Evolutionary conservation across 2,113 vertebrate species (phyloP).

Genomic region (Bungarus multicinctus): DNA sequence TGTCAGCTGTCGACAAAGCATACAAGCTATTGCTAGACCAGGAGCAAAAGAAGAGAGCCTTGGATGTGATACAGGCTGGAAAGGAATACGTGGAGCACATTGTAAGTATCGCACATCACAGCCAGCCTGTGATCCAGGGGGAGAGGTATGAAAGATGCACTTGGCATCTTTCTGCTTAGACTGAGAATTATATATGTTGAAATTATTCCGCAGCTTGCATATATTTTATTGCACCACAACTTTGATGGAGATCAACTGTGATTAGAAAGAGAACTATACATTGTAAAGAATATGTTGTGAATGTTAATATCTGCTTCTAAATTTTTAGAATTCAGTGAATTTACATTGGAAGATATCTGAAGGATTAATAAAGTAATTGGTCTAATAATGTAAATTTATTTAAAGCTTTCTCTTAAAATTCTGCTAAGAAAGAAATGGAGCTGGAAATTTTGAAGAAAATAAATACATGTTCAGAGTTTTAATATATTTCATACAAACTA

Average conservation of each 20-base stretch:
- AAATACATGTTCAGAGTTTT: not conserved
- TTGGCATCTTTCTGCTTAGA: not conserved
- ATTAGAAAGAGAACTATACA: not conserved
- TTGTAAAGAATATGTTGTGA: not conserved
- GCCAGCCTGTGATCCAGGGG: not conserved
- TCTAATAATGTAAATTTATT: not conserved
- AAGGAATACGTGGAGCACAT: slow-evolving; percentile 94
- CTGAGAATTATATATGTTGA: not conserved
- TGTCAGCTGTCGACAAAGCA: slow-evolving; percentile 94
- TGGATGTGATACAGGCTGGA: slow-evolving; percentile 96
- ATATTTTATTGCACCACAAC: not conserved
- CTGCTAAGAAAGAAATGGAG: not conserved
- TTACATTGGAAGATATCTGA: not conserved
- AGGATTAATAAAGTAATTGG: not conserved
- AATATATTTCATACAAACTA: not conserved
- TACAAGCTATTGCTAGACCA: slow-evolving; percentile 92
- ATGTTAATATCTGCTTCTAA: not conserved
- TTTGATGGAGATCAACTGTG: not conserved
- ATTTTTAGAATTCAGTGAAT: not conserved
- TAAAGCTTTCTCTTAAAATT: not conserved
- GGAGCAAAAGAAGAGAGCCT: slow-evolving; percentile 96
- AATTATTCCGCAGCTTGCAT: not conserved
- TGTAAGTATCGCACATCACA: slow-evolving; percentile 71
- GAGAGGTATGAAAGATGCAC: accelerated
- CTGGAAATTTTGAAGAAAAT: not conserved